phyloP scores from a whole-genome alignment of 2,888 invertebrate species.

The Axea sp. region DNA sequence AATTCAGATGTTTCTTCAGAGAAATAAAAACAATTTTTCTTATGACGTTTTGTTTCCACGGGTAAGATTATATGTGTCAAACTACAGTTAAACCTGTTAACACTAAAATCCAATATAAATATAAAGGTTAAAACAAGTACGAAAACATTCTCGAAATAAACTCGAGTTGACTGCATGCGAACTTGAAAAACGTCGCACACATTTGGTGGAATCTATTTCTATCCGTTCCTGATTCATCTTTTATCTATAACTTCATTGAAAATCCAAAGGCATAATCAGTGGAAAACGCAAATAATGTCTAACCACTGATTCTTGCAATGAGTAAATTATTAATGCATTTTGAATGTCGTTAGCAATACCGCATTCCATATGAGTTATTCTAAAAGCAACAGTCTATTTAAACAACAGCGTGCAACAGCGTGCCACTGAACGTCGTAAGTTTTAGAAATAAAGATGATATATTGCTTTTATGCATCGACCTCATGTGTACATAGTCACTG shows the following conservation, averaged over 20 bases:
- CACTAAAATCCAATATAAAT: slow-evolving; percentile 29
- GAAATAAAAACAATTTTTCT: slow-evolving; percentile 20
- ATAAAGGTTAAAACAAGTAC: slow-evolving; percentile 15
- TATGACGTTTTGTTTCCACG: background rate
- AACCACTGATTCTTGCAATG: no score
- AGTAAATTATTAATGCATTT: slow-evolving; percentile 37
- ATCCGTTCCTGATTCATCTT: background rate
- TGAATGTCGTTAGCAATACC: slow-evolving; percentile 28
- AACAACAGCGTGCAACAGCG: slow-evolving; percentile 56
- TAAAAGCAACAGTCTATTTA: slow-evolving; percentile 57
- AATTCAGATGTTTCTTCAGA: slow-evolving; percentile 8
- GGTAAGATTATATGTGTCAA: slow-evolving; percentile 15
- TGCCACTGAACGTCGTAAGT: slow-evolving; percentile 52
- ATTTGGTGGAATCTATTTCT: slow-evolving; percentile 21
- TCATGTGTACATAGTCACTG: slow-evolving; percentile 18
- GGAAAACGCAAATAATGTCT: no score
- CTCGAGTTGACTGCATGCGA: slow-evolving; percentile 16
- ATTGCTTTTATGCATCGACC: slow-evolving; percentile 40
- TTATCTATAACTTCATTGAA: background rate
- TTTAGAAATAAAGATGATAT: slow-evolving; percentile 59
- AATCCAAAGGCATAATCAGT: no score
- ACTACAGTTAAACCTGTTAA: slow-evolving; percentile 23
- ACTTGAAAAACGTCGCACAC: slow-evolving; percentile 31
- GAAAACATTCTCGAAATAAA: slow-evolving; percentile 24
- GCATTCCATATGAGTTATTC: slow-evolving; percentile 45